A percentile compares a stretch with the other conserved stretches of the same genome.
phyloP scores from a whole-genome alignment of 2,113 vertebrate genomes.

The Xenopus borealis region DNA sequence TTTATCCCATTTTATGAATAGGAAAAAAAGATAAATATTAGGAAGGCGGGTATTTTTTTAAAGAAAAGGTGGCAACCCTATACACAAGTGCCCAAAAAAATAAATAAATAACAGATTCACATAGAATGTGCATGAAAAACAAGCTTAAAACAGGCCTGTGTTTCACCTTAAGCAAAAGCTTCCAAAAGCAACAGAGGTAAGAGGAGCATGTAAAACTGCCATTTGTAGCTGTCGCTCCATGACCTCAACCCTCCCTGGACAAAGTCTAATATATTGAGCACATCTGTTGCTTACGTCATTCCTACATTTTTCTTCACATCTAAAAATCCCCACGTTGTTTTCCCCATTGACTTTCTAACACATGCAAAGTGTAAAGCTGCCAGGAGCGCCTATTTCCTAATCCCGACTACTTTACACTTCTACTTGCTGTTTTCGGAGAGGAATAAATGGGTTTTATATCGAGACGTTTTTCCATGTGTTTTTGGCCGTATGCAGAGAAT shows the following conservation, averaged over 20 bases:
- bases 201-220: background rate
- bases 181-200: conserved; percentile 27
- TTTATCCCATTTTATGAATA: too few relatives aligned
- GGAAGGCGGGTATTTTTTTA: too few relatives aligned
- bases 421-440: background rate
- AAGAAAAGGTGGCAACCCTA: too few relatives aligned
- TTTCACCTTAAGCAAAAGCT: conserved; percentile 2
- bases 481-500: too few relatives aligned
- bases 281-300: conserved; percentile 28
- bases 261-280: conserved; percentile 27
- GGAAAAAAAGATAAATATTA: too few relatives aligned
- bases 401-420: conserved; percentile 6
- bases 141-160: background rate
- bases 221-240: conserved; percentile 17
- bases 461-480: too few relatives aligned
- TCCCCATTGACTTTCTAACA: conserved; percentile 31
- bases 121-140: conserved; percentile 16
- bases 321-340: conserved; percentile 37
- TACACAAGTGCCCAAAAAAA: too few relatives aligned
- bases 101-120: background rate
- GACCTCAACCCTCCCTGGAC: conserved; percentile 33
- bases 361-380: conserved; percentile 4
- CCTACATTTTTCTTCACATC: conserved; percentile 23
- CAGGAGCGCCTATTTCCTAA: conserved; percentile 22
- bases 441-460: too few relatives aligned